Conservation (phyloP, 2,888 invertebrate species). For the Nudaria mundana region DNA sequence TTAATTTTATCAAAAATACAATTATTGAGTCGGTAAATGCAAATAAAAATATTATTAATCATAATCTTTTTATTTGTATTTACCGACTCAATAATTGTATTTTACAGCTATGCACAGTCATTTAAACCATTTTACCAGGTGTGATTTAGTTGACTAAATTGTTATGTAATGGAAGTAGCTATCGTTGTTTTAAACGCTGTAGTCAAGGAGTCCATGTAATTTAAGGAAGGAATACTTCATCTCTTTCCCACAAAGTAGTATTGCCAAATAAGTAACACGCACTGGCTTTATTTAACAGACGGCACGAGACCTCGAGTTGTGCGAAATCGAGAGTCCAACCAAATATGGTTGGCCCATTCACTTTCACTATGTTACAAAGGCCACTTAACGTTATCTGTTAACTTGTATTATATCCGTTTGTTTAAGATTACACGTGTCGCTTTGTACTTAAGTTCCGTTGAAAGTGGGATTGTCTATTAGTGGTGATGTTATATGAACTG, state of each 20-base stretch:
- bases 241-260: slow-evolving; percentile 11
- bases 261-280: slow-evolving; percentile 30
- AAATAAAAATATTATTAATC: too few relatives aligned
- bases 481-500: too few relatives aligned
- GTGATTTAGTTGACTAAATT: too few relatives aligned
- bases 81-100: too few relatives aligned
- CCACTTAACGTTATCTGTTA: slow-evolving; percentile 51
- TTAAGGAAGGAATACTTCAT: slow-evolving; percentile 1
- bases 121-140: too few relatives aligned
- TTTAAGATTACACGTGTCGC: slow-evolving; percentile 39
- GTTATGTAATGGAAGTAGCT: too few relatives aligned
- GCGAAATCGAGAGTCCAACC: slow-evolving; percentile 61
- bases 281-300: slow-evolving; percentile 37
- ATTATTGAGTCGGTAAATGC: too few relatives aligned
- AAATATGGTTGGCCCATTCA: slow-evolving; percentile 45
- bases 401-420: slow-evolving; percentile 40
- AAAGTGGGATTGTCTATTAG: slow-evolving; percentile 3
- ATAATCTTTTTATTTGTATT: too few relatives aligned
- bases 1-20: too few relatives aligned
- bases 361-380: slow-evolving; percentile 56
- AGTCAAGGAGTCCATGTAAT: too few relatives aligned
- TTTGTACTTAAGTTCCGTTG: slow-evolving; percentile 24
- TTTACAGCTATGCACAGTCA: too few relatives aligned
- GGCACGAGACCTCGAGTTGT: slow-evolving; percentile 46
- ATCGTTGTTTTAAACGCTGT: too few relatives aligned